Evolutionary conservation across 1,140 invertebrate genomes (phyloP).

Genomic region (Acromyrmex heyeri): DNA sequence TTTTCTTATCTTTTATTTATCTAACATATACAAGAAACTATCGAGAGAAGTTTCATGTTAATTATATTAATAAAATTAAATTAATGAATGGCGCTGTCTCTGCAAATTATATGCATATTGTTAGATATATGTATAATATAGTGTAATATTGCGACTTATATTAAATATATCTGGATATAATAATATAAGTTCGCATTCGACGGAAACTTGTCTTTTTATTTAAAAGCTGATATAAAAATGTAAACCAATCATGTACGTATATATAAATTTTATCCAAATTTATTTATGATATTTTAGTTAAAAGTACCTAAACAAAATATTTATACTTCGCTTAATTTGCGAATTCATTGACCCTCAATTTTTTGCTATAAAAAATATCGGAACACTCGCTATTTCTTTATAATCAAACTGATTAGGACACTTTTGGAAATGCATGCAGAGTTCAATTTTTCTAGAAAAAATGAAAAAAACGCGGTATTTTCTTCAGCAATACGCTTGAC

Average conservation of each 20-base stretch:
- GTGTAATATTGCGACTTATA: not conserved
- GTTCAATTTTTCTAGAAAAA: not conserved
- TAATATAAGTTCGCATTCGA: not conserved
- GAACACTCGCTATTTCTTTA: not conserved
- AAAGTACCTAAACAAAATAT: not conserved
- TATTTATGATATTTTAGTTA: not conserved
- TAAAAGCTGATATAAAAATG: constrained; percentile 5
- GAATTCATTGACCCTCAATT: not conserved
- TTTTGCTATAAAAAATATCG: not conserved
- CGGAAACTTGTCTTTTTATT: not conserved
- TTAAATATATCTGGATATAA: not conserved
- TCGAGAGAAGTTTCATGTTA: not conserved
- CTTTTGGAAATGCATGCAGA: not conserved
- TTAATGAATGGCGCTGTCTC: not conserved
- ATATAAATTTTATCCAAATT: not conserved
- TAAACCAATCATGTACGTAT: not conserved
- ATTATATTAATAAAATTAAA: constrained; percentile 14
- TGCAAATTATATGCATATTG: not conserved
- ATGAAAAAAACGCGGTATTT: not conserved
- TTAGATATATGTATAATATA: not conserved
- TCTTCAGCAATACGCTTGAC: constrained; percentile 22
- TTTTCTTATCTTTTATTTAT: not conserved
- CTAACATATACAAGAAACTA: not conserved
- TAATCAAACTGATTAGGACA: not conserved
- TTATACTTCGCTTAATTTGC: not conserved